Evolutionary conservation across 2,797 vertebrate species (phyloP).

Genomic region (Thripadectes ignobilis): DNA sequence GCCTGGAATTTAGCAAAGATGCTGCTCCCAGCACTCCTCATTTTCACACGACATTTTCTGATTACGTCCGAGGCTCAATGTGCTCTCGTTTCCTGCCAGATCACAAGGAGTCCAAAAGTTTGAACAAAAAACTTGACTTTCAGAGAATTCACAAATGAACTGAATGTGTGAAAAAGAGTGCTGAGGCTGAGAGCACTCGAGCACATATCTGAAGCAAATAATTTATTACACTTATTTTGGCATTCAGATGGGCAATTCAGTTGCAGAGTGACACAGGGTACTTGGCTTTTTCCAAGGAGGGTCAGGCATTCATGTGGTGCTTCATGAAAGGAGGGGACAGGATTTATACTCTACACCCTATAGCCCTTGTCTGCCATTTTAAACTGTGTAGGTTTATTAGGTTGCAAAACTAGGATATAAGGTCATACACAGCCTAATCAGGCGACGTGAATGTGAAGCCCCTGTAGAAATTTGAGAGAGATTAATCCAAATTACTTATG

Average conservation of each 20-base stretch:
- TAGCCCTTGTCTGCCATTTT: neutral
- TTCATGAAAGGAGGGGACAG: neutral
- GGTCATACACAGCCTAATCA: neutral
- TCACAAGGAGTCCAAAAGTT: constrained; percentile 6
- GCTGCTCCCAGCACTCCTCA: constrained; percentile 21
- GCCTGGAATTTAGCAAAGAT: constrained; percentile 46
- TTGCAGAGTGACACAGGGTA: neutral
- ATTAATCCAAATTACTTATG: neutral
- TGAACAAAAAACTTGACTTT: neutral
- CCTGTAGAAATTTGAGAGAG: neutral
- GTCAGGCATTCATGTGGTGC: neutral
- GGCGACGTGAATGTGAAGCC: neutral
- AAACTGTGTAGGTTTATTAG: neutral
- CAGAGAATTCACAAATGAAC: neutral
- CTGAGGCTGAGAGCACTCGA: neutral
- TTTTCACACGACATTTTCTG: constrained; percentile 57
- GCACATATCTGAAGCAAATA: neutral
- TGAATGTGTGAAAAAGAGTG: neutral
- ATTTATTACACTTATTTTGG: constrained; percentile 31
- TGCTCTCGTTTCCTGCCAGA: neutral
- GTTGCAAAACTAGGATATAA: neutral
- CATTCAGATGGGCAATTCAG: neutral
- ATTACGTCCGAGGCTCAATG: neutral
- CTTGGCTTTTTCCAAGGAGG: neutral
- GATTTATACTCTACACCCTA: neutral